Base-by-base conservation (phyloP, 2,113 vertebrate genomes). In the Trinectes maculatus region DNA sequence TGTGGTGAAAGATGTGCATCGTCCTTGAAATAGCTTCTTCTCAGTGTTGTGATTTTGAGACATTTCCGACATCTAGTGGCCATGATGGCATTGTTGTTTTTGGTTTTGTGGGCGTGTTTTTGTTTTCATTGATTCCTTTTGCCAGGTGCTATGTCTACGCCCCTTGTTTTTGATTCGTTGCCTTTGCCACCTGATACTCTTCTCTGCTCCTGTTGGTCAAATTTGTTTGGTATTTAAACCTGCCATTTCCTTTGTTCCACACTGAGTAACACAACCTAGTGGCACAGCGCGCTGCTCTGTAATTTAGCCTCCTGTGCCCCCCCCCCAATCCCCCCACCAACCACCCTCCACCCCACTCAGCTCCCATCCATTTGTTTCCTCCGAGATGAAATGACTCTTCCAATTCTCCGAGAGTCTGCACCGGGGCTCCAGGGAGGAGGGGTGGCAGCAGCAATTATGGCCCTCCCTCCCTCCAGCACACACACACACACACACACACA, bases 381-480 rank as follows among this genome's bases (percentile, higher is more conserved):
- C 65, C 16, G 48, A 89, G 87, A 89, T 87, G 67, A 90, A 89
- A 85, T 90, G 87, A 89, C 89, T 91, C 79, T 88, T 88, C 82
- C 82, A 88, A 89, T 92, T 90, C 85, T 79, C 73, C 81, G 74
- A 80, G 74, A 80, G 81, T 75, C 76, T 80, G 68, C 68, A 54
- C 44, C 13, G 21, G 55, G 65, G 69, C 75, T 87, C 62, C 2
- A 34, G 62, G 47, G 77, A 66, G 74, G 76, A 72, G 58, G 78
- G 80, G 68, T 54, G 67, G 89, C 46, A 55, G 83, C 76, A 74
- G 87, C 90, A 91, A 91, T 91, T 89, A 92, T 5, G 26, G 36
- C 61, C 57, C 61, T 59, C 44, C 53, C 43, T 59, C 56, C 12
- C 25, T 37, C 66, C 31, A 44, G 85, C 74, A 47, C 25, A 56